Percentiles rank a stretch among this genome's conserved stretches.
phyloP scores from a whole-genome alignment of 2,113 vertebrate genomes.

The Pleuronectes platessa region DNA sequence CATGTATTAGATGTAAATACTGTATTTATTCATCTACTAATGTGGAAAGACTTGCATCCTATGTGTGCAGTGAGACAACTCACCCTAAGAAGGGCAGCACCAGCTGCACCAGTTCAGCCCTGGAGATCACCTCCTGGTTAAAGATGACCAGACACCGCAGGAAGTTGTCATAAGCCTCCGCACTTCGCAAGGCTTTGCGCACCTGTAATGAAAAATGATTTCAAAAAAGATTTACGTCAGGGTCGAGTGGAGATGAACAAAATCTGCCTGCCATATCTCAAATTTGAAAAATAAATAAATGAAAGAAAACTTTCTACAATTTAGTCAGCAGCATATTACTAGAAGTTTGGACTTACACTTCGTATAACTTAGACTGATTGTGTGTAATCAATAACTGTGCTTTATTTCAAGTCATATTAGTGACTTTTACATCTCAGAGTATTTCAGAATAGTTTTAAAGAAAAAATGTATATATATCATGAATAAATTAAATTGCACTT shows the following conservation, averaged over 20 bases:
- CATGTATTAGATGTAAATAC: background rate
- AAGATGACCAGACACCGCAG: constrained; percentile 98
- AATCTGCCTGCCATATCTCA: background rate
- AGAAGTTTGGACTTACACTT: background rate
- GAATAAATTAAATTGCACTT: too few relatives aligned
- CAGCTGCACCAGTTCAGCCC: constrained; percentile 95
- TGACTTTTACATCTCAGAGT: too few relatives aligned
- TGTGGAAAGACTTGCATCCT: background rate
- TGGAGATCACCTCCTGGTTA: constrained; percentile 98
- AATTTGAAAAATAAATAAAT: background rate
- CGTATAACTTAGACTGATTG: too few relatives aligned
- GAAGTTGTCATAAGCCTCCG: constrained; percentile 97
- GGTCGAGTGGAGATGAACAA: too few relatives aligned
- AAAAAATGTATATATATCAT: too few relatives aligned
- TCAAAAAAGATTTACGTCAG: background rate
- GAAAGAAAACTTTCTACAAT: background rate
- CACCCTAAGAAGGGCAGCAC: constrained; percentile 96
- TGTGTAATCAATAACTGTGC: too few relatives aligned
- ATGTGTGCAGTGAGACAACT: constrained; percentile 41
- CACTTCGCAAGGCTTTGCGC: constrained; percentile 93
- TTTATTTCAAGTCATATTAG: too few relatives aligned
- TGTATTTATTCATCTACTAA: background rate
- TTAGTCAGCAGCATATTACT: background rate
- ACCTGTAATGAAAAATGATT: constrained; percentile 79
- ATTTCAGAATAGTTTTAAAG: background rate